Evolutionary conservation across 1,140 invertebrate species (phyloP).

Genomic region (Aleiodes sp.): DNA sequence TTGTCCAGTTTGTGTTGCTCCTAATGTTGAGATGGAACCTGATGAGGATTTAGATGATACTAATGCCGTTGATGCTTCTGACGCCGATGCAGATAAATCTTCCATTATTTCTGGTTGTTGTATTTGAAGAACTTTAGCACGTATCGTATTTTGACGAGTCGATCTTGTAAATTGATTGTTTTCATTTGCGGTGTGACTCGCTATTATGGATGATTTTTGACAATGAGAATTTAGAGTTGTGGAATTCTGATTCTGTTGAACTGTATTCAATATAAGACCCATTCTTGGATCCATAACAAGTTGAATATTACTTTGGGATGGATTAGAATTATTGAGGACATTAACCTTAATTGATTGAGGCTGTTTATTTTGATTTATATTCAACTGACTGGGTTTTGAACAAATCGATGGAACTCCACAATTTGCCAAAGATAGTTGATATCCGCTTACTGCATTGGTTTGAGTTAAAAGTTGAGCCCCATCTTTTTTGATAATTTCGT

Average conservation of each 20-base stretch:
- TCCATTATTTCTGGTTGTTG: slow-evolving; percentile 57
- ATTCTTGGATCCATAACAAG: slow-evolving; percentile 67
- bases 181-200: neutral
- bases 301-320: slow-evolving; percentile 62
- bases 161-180: neutral
- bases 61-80: slow-evolving; percentile 42
- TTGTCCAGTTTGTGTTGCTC: neutral
- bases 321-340: slow-evolving; percentile 55
- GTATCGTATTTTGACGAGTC: neutral
- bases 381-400: slow-evolving; percentile 2
- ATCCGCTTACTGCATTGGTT: slow-evolving; percentile 52
- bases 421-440: slow-evolving; percentile 57
- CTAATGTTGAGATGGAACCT: neutral
- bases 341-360: slow-evolving; percentile 59
- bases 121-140: slow-evolving; percentile 27
- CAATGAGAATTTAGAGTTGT: slow-evolving; percentile 8
- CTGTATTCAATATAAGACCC: slow-evolving; percentile 64
- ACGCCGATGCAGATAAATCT: slow-evolving; percentile 36
- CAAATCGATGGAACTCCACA: neutral
- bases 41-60: slow-evolving; percentile 26
- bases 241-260: slow-evolving; percentile 49
- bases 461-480: slow-evolving; percentile 57
- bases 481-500: slow-evolving; percentile 59
- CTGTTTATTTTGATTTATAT: slow-evolving; percentile 38
- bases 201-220: neutral